These are phyloP conservation scores for Cebidichthys violaceus DNA, from an alignment of 2,113 vertebrate genomes.

Conservation along the genomic window DNA sequence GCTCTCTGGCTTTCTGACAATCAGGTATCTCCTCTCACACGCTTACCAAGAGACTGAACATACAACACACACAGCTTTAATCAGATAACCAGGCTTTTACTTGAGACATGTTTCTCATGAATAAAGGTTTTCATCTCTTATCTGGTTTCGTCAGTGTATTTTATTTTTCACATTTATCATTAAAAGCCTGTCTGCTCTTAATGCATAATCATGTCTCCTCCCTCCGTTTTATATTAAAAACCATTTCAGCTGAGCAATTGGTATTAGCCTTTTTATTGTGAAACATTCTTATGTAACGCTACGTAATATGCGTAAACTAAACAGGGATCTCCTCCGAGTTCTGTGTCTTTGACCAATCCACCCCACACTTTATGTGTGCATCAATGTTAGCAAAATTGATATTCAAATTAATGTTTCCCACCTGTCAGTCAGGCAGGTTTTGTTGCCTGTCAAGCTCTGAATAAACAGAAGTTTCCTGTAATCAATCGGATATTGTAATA, in stretches of 20 bases:
- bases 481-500: not conserved
- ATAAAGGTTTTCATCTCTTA: too few species aligned
- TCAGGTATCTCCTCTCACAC: slow-evolving; percentile 87
- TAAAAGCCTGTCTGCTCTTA: not conserved
- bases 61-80: not conserved
- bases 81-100: not conserved
- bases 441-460: not conserved
- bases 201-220: not conserved
- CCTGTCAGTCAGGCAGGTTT: not conserved
- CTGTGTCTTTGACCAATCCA: too few species aligned
- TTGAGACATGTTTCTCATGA: not conserved
- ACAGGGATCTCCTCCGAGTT: not conserved
- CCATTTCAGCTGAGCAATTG: not conserved
- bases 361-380: not conserved
- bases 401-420: not conserved
- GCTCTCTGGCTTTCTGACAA: slow-evolving; percentile 99
- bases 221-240: not conserved
- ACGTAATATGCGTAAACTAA: not conserved
- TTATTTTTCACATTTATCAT: not conserved
- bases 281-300: not conserved
- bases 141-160: not conserved
- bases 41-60: not conserved
- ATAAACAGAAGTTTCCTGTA: not conserved
- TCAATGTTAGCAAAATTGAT: not conserved
- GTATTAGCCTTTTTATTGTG: slow-evolving; percentile 15